Evolutionary conservation across 2,113 vertebrate genomes (phyloP), one percentile per base, ranked within the genome.

Genomic region (Cyrtonyx montezumae): DNA sequence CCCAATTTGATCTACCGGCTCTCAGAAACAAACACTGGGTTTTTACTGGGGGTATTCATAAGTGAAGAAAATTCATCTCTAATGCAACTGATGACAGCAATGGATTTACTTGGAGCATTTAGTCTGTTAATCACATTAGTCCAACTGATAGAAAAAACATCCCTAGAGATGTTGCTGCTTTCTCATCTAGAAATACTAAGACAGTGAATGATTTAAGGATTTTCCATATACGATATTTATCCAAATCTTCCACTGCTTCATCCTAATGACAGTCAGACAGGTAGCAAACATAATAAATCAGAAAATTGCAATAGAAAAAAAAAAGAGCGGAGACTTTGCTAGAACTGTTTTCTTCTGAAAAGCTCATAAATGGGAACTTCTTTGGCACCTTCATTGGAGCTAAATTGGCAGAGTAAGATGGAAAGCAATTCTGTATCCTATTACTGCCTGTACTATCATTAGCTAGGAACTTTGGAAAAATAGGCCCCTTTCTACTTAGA

Each of bases 381-480:
- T 56, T 96, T 92, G 91, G 91, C 74, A 73, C 86, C 77, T 93
- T 79, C 71, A 10, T 23, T 86, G 76, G n/a, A 93, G 74, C 45
- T 76, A 74, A 84, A 90, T 87, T 95, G 95, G 96, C 92, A 94
- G 74, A 65, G 19, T 34, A 79, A 85, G 77, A 93, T 84, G 84
- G 94, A 96, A 96, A 96, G 77, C 66, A 87, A 78, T 46, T 82
- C 74, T 93, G 74, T 94, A 87, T 94, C 88, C 95, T 70, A 88
- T 94, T 90, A 93, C 40, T 83, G 69, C 56, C 73, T 94, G 62
- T 65, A 48, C 67, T 94, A 96, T 96, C 92, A 76, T 80, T 84
- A 88, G 74, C n/a, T 94, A 67, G 62, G 88, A 92, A 81, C n/a
- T 62, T 46, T 23, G 74, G 69, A 56, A 83, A 95, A 96, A 91